Conservation (phyloP, 2,888 invertebrate species). For the Diogma glabrata region DNA sequence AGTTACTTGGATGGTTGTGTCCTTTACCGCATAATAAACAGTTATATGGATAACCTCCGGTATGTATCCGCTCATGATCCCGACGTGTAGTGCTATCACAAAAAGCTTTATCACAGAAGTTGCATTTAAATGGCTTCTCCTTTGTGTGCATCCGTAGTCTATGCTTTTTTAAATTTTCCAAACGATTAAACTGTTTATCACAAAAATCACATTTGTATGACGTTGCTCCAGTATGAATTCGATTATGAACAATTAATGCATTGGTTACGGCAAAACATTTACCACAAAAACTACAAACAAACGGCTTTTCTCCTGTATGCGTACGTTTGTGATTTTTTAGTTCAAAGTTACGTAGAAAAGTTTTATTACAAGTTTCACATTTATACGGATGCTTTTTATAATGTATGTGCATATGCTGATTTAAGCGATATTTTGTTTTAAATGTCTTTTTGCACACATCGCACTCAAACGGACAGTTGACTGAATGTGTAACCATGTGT, state of each 20-base stretch:
- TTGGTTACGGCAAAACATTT: neutral
- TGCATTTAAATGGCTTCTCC: neutral
- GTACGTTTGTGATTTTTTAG: neutral
- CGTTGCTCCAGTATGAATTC: neutral
- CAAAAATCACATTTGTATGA: neutral
- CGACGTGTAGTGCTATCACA: neutral
- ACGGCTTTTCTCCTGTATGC: conserved; percentile 1
- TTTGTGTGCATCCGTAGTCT: neutral
- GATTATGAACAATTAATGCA: neutral
- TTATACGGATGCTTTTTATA: neutral
- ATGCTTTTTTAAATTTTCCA: neutral
- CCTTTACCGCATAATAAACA: neutral
- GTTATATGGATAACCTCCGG: neutral
- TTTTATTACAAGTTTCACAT: conserved; percentile 1
- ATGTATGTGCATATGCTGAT: neutral
- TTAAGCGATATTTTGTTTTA: neutral
- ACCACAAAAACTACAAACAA: conserved; percentile 3
- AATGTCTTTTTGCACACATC: neutral
- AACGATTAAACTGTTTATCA: neutral
- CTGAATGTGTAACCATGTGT: neutral
- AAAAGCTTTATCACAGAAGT: conserved; percentile 4
- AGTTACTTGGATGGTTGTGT: neutral
- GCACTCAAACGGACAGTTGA: neutral
- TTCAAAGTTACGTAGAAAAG: neutral
- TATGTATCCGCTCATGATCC: neutral